Evolutionary conservation across 30 jellyfish, hydroid and myxozoan species (phyloP), one percentile per base, ranked within the genome.

Genomic region (Turritopsis dohrnii): DNA sequence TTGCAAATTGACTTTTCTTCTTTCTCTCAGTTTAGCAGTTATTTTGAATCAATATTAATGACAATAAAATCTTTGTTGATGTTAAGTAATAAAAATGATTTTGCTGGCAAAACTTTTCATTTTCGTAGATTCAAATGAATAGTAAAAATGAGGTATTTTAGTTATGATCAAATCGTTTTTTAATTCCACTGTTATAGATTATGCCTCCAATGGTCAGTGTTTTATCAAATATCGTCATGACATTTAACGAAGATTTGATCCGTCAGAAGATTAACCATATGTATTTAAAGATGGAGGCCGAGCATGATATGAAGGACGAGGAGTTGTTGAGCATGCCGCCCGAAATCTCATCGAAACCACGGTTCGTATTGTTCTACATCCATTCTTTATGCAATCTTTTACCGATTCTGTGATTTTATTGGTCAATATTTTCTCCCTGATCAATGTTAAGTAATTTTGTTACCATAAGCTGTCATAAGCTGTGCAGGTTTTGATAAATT

Each of bases 271-370:
- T 21, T 4, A 72, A 28, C 26, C 29, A 66, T 19, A 71, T 21
- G 30, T 27, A 71, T 22, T n/a, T 22, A 25, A 79, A 41, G 25
- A 22, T 79, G 28, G 83, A 74, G 28, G 29, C 88, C 1, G 88
- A 83, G 25, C 76, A 77, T 29, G 74, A 65, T 29, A 52, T 26
- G 18, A 71, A 66, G 71, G 97, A 90, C 75, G 86, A 81, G 18
- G 86, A 90, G 53, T 28, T 90, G 16, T 79, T 90, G 75, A 76
- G 74, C n/a, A 75, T 82, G 93, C 92, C 75, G 19, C 97, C 97
- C 26, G 71, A 21, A 28, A 65, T 90, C 75, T 72, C 80, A 69
- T 23, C 93, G 0, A 66, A 92, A 53, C 97, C 97, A 76, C 83
- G 97, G 97, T 90, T 28, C 3, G 89, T 31, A 26, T 28, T 24